These are phyloP conservation scores for Gallinago undulata DNA, from an alignment of 2,113 vertebrate genomes.

Conservation along the genomic window DNA sequence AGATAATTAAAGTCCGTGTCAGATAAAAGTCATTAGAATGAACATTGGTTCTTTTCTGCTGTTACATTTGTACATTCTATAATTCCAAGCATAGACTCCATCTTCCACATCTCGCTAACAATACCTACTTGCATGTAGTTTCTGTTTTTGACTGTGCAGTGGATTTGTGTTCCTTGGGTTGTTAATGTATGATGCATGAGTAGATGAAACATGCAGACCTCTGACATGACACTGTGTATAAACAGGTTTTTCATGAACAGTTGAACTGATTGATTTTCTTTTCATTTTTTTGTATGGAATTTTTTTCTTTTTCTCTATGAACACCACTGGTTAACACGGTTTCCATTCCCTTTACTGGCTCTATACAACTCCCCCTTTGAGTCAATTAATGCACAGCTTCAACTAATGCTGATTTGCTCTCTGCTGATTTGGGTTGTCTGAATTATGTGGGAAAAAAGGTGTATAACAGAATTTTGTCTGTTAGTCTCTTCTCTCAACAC, in stretches of 20 bases:
- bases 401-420: background rate
- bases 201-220: background rate
- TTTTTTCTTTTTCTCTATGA: background rate
- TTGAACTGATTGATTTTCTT: background rate
- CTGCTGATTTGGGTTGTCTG: background rate
- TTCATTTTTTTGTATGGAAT: background rate
- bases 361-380: background rate
- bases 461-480: background rate
- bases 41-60: background rate
- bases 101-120: background rate
- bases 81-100: background rate
- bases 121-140: background rate
- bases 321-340: background rate
- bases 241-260: background rate
- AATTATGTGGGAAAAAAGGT: background rate
- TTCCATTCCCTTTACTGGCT: background rate
- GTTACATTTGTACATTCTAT: background rate
- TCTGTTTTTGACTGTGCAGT: background rate
- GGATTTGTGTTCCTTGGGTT: background rate
- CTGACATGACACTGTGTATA: background rate
- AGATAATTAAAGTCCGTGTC: background rate
- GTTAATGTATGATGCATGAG: background rate
- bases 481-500: background rate
- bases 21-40: background rate
- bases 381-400: background rate